Evolutionary conservation across 2,113 vertebrate genomes (phyloP), one percentile per base, ranked within the genome.

Genomic region (Saguinus imperator): DNA sequence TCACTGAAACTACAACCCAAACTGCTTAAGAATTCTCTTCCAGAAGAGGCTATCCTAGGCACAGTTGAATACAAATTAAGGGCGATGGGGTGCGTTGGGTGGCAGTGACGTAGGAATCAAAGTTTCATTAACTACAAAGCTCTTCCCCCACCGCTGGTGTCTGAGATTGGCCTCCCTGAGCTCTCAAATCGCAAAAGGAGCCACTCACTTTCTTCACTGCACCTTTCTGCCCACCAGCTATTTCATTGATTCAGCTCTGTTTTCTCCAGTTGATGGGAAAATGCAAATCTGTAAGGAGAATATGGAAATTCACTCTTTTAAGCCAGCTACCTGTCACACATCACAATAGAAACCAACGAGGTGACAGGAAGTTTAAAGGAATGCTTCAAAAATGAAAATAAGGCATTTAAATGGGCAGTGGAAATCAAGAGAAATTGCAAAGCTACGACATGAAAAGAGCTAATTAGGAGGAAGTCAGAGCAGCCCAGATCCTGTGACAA

Each of bases 291-390:
- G 73, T 52, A 45, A 48, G 55, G 52, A 94, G 82, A 97, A 95
- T 94, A 96, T 93, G 89, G 90, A 97, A 97, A 96, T 97, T 40
- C 79, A 91, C 20, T 95, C 94, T 93, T 95, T 88, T 83, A 94
- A 97, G 83, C 88, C 40, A 86, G 48, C 20, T 73, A 32, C 88
- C 11, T 52, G 90, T 88, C 95, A 97, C 48, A 88, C 23, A 84
- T 91, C 73, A 95, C 86, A 94, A 87, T 84, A 80, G 90, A 96
- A 96, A 96, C 66, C 66, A 84, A 45, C 0, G 6, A 73, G 75
- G 87, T 92, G 92, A 93, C 85, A 87, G 12, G 23, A 72, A 75
- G 25, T 86, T 94, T 93, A 96, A 94, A 97, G 37, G 48, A 52
- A 96, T 58, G 90, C 50, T 93, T 96, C 85, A 70, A 29, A 91